Evolutionary conservation across 1,140 invertebrate genomes (phyloP).

Genomic region (Hylaeus volcanicus): DNA sequence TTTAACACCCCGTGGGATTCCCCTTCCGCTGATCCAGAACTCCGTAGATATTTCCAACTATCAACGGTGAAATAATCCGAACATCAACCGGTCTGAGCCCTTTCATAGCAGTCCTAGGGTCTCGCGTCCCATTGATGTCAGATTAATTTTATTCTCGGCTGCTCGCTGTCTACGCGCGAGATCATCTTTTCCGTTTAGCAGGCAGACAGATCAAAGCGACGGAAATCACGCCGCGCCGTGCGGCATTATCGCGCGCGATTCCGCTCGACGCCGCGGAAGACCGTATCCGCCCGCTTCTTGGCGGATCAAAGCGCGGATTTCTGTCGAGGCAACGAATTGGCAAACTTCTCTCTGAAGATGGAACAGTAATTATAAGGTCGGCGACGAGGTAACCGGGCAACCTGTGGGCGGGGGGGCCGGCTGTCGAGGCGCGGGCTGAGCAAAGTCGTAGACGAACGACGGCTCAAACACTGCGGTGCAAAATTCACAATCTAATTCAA

Average conservation of each 20-base stretch:
- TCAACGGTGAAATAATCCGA: constrained; percentile 24
- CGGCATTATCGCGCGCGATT: constrained; percentile 52
- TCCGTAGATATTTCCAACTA: constrained; percentile 29
- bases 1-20: too few species aligned
- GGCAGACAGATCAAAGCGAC: constrained; percentile 55
- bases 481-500: constrained; percentile 76
- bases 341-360: constrained; percentile 61
- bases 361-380: constrained; percentile 69
- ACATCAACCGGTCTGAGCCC: not conserved
- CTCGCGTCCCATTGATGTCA: constrained; percentile 24
- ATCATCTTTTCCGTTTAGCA: constrained; percentile 29
- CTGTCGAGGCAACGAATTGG: constrained; percentile 59
- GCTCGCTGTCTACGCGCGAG: constrained; percentile 9
- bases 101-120: not conserved
- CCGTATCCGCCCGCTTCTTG: constrained; percentile 48
- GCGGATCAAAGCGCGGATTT: constrained; percentile 63
- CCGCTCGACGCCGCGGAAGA: constrained; percentile 24
- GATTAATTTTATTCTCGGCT: constrained; percentile 55
- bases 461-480: constrained; percentile 68
- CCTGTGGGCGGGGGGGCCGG: not conserved
- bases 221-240: constrained; percentile 54
- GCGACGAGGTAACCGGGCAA: not conserved
- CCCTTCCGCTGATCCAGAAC: too few species aligned
- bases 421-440: not conserved
- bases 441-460: constrained; percentile 50